Percentiles rank a stretch among this genome's conserved stretches.
Evolutionary conservation across 2,113 vertebrate species (phyloP).

Genomic region (Sialia sialis): DNA sequence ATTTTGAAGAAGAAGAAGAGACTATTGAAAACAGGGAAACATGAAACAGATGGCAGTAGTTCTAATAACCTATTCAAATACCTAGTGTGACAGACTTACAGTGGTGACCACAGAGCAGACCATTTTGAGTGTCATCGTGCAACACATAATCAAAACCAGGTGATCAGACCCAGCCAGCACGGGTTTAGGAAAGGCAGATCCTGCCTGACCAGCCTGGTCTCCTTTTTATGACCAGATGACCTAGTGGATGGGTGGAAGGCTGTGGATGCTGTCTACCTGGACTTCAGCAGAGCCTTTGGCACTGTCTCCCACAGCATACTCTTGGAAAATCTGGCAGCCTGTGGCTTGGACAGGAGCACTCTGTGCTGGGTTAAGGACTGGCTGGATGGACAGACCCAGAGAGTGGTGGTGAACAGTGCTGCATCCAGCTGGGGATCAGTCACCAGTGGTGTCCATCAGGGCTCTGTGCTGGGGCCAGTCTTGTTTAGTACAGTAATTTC

Average conservation of each 20-base stretch:
- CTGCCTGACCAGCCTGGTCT: no score
- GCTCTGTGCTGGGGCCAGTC: no score
- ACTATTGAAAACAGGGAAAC: background rate
- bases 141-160: no score
- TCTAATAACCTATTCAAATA: background rate
- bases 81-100: background rate
- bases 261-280: background rate
- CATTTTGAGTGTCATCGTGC: background rate
- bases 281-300: background rate
- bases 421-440: background rate
- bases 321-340: background rate
- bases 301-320: background rate
- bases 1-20: background rate
- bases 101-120: background rate
- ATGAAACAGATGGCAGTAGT: background rate
- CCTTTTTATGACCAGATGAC: background rate
- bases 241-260: background rate
- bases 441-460: no score
- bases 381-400: accelerated
- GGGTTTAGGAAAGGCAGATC: background rate
- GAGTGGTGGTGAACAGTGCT: accelerated
- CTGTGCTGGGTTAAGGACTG: background rate
- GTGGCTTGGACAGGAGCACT: accelerated
- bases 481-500: no score
- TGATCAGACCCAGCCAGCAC: background rate